Percentiles rank a stretch among this genome's conserved stretches.
Evolutionary conservation across 2,113 vertebrate genomes (phyloP).

Genomic region (Gobiocypris rarus): DNA sequence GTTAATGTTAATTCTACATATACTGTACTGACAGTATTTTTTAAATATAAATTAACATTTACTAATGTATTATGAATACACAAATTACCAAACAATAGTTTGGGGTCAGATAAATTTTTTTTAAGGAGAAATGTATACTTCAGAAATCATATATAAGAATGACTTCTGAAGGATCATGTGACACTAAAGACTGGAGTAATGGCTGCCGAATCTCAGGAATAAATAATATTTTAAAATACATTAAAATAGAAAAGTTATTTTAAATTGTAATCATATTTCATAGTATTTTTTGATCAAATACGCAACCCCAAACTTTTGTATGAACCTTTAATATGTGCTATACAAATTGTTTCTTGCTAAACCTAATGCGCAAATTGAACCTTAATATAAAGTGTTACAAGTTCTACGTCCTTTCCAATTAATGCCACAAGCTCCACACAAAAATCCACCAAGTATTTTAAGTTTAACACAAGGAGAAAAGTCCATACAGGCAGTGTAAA

Average conservation of each 20-base stretch:
- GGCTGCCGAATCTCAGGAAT: neutral
- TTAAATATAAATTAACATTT: neutral
- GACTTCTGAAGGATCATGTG: neutral
- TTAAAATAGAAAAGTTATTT: neutral
- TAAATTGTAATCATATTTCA: neutral
- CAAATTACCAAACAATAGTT: too few relatives aligned
- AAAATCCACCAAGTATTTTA: constrained; percentile 29
- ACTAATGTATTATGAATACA: neutral
- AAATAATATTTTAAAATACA: neutral
- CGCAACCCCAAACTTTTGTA: neutral
- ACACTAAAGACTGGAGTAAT: neutral
- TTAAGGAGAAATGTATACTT: too few relatives aligned
- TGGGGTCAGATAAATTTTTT: too few relatives aligned
- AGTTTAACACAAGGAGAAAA: constrained; percentile 48
- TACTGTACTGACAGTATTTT: neutral
- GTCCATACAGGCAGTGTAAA: constrained; percentile 59
- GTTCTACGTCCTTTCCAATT: constrained; percentile 35
- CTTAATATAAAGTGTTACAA: constrained; percentile 2
- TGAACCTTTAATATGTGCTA: neutral
- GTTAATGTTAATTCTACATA: neutral
- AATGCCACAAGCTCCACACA: constrained; percentile 55
- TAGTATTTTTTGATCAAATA: neutral
- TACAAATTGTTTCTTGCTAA: neutral
- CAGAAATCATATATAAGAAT: neutral
- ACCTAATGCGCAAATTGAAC: neutral